Evolutionary conservation across 2,888 invertebrate species (phyloP).

Genomic region (Nemurella pictetii): DNA sequence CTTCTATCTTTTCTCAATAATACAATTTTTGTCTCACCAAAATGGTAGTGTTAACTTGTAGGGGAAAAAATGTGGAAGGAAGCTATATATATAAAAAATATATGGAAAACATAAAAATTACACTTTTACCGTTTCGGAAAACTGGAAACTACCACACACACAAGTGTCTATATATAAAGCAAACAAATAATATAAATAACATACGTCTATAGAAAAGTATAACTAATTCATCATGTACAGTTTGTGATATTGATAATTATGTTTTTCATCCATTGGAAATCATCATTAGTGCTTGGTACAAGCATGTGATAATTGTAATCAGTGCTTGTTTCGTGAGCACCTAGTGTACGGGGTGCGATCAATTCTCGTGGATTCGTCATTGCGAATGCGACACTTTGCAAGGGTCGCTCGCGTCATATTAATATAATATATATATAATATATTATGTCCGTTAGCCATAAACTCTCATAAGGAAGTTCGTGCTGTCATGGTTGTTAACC

Average conservation of each 20-base stretch:
- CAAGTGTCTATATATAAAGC: constrained; percentile 39
- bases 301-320: constrained; percentile 39
- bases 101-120: constrained; percentile 25
- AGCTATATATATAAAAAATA: constrained; percentile 33
- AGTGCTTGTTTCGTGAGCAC: neutral
- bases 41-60: constrained; percentile 34
- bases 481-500: constrained; percentile 9
- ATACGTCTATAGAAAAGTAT: constrained; percentile 34
- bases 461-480: neutral
- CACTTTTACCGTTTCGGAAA: constrained; percentile 3
- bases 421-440: neutral
- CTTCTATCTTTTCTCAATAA: neutral
- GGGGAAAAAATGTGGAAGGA: constrained; percentile 1
- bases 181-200: constrained; percentile 28
- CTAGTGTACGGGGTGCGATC: neutral
- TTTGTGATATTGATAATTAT: constrained; percentile 40
- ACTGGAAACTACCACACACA: constrained; percentile 34
- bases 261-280: constrained; percentile 39
- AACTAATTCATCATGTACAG: constrained; percentile 39
- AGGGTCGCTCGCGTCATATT: neutral
- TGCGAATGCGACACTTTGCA: neutral
- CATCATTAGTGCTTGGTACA: constrained; percentile 41
- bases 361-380: neutral
- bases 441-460: constrained; percentile 19
- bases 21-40: neutral